phyloP scores from a whole-genome alignment of 2,797 vertebrate species.

The Brachyalestes nurse region DNA sequence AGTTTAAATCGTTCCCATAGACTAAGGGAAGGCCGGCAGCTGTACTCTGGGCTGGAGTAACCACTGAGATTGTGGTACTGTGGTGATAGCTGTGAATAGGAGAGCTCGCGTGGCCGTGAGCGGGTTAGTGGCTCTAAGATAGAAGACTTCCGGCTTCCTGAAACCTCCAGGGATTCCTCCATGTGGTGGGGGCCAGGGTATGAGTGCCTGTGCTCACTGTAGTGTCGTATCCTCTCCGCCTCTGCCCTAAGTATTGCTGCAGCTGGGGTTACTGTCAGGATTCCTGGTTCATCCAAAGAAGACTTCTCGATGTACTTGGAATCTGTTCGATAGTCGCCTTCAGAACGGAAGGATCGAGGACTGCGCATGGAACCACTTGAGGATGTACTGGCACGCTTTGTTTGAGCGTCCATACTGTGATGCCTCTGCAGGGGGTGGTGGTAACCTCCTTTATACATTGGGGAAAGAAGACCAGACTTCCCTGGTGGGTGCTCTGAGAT shows the following conservation, averaged over 20 bases:
- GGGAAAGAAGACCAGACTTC: constrained; percentile 87
- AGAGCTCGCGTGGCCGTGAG: constrained; percentile 88
- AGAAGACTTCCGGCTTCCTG: constrained; percentile 84
- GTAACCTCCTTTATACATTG: constrained; percentile 87
- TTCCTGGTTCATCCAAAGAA: constrained; percentile 79
- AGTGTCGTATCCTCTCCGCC: constrained; percentile 91
- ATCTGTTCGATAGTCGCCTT: constrained; percentile 87
- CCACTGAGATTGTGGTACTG: constrained; percentile 96
- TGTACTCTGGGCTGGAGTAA: constrained; percentile 92
- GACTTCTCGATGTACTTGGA: constrained; percentile 93
- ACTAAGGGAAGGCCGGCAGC: constrained; percentile 88
- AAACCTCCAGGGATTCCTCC: constrained; percentile 82
- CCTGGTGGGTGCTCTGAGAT: constrained; percentile 87
- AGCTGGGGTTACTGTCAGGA: constrained; percentile 89
- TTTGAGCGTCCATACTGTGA: constrained; percentile 89
- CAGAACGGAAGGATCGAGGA: constrained; percentile 90
- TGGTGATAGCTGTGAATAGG: constrained; percentile 93
- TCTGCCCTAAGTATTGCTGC: constrained; percentile 90
- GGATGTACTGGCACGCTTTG: constrained; percentile 89
- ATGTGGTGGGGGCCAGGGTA: constrained; percentile 90
- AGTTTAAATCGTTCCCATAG: constrained; percentile 97
- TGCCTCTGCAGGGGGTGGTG: constrained; percentile 90
- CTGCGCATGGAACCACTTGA: constrained; percentile 89
- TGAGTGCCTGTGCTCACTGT: constrained; percentile 94
- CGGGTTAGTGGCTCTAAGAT: constrained; percentile 93